phyloP scores from a whole-genome alignment of 2,113 vertebrate species.

The Sciurus niger region DNA sequence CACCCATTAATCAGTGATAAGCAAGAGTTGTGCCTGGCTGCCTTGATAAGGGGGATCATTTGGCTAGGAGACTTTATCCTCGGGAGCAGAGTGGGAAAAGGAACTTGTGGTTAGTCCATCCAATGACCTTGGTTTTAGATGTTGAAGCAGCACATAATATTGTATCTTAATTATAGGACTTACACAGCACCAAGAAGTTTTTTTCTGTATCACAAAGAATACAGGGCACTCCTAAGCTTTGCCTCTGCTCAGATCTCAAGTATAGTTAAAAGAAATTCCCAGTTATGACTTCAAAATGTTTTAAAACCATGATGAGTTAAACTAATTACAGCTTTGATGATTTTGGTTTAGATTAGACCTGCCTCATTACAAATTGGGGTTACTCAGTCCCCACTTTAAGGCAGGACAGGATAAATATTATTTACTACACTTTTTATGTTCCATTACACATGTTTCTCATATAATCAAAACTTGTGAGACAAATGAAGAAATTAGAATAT shows the following conservation, averaged over 20 bases:
- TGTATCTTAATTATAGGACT: background rate
- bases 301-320: background rate
- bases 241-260: background rate
- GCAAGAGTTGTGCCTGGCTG: background rate
- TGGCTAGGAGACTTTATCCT: constrained; percentile 32
- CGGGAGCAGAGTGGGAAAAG: constrained; percentile 1
- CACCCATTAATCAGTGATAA: background rate
- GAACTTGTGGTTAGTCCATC: constrained; percentile 32
- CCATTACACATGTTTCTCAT: background rate
- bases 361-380: background rate
- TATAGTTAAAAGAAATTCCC: background rate
- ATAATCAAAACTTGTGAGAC: background rate
- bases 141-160: background rate
- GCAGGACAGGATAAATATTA: background rate
- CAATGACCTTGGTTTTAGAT: background rate
- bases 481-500: constrained; percentile 27
- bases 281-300: background rate
- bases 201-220: background rate
- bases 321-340: background rate
- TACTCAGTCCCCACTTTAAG: background rate
- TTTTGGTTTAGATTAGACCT: background rate
- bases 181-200: background rate
- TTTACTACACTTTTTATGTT: background rate
- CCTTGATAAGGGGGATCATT: constrained; percentile 50
- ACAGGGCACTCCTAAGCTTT: background rate